Conservation (phyloP, 2,113 vertebrate species). For the Eulemur macaco region DNA sequence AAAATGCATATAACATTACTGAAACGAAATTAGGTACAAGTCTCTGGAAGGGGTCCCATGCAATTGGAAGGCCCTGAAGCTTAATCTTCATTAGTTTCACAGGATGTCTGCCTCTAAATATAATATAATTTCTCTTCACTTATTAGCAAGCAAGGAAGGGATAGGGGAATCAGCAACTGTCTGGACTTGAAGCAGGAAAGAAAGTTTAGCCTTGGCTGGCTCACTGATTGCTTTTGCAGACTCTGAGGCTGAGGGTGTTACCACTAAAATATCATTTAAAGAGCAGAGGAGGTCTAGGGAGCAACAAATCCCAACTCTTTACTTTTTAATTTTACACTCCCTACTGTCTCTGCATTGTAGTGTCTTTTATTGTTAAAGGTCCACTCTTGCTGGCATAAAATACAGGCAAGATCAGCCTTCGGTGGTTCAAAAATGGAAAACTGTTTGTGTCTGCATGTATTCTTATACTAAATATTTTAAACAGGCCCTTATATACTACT, state of each 20-base stretch:
- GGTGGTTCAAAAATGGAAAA: neutral
- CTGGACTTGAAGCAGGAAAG: neutral
- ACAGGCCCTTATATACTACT: neutral
- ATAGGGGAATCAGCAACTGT: neutral
- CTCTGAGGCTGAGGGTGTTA: neutral
- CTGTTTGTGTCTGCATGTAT: neutral
- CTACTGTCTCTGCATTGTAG: neutral
- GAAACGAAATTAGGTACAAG: conserved; percentile 51
- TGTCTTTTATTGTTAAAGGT: neutral
- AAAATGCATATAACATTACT: neutral
- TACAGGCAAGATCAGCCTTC: neutral
- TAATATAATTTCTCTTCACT: conserved; percentile 27
- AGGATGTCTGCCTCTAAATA: neutral
- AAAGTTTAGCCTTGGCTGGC: neutral
- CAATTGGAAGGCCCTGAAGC: conserved; percentile 8
- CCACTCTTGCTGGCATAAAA: neutral
- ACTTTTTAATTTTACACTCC: neutral
- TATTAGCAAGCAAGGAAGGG: neutral
- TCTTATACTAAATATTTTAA: conserved; percentile 34
- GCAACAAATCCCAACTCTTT: neutral
- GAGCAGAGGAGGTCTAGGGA: neutral
- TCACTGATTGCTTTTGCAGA: neutral
- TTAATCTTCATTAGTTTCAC: conserved; percentile 60
- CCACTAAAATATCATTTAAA: neutral
- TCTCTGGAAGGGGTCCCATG: conserved; percentile 8